A percentile compares a stretch with the other conserved stretches of the same genome.
These are phyloP conservation scores for Protonemura montana DNA, from an alignment of 2,888 invertebrate genomes.

Conservation along the genomic window DNA sequence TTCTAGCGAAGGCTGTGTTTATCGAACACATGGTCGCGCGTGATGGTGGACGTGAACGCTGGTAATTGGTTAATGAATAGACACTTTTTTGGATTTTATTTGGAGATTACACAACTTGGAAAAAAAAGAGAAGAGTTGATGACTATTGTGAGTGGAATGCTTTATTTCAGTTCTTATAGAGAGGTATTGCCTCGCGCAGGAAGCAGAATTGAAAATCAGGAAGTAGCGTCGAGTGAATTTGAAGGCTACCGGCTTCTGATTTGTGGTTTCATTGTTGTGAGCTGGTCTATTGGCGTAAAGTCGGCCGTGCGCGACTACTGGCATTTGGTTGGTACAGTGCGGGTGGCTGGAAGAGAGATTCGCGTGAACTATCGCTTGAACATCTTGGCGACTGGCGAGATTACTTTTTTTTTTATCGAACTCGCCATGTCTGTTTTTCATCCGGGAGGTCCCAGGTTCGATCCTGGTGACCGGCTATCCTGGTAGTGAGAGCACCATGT, in stretches of 20 bases:
- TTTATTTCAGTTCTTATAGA: too few species aligned
- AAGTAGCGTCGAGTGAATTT: neutral
- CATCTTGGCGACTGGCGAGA: too few species aligned
- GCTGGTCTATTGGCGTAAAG: neutral
- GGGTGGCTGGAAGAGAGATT: too few species aligned
- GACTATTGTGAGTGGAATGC: neutral
- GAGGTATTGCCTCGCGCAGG: neutral
- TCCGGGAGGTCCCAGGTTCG: too few species aligned
- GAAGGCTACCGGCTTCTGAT: neutral
- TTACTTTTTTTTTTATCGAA: too few species aligned
- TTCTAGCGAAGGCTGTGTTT: neutral
- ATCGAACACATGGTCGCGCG: neutral
- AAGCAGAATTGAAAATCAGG: neutral
- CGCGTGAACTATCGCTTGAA: too few species aligned
- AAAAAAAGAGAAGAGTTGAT: neutral
- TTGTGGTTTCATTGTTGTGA: neutral
- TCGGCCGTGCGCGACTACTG: neutral
- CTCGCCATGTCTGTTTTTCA: too few species aligned
- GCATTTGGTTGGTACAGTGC: too few species aligned
- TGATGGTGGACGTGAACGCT: neutral
- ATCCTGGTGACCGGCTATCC: too few species aligned
- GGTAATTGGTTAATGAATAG: slow-evolving; percentile 5
- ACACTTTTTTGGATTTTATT: neutral
- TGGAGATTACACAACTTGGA: neutral
- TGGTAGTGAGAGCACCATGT: too few species aligned